phyloP scores from a whole-genome alignment of 2,797 vertebrate genomes.

The Hozukius guyotensis region DNA sequence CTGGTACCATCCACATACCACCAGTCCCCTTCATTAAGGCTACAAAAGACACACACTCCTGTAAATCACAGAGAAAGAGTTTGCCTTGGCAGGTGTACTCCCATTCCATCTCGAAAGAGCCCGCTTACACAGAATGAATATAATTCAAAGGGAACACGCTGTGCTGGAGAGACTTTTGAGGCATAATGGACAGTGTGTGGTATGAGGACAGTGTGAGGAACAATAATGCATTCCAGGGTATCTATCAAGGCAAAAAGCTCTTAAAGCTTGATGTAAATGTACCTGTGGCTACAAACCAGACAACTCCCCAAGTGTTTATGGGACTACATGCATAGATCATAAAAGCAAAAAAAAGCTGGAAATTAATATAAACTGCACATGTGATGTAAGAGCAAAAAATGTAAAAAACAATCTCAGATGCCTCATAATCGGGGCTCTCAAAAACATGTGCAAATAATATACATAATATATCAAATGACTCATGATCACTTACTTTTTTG shows the following conservation, averaged over 20 bases:
- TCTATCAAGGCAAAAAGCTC: conserved; percentile 35
- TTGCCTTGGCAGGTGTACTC: conserved; percentile 74
- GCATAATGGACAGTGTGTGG: conserved; percentile 35
- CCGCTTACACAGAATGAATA: conserved; percentile 57
- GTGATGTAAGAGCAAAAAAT: neutral
- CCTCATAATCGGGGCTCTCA: neutral
- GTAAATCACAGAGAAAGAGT: conserved; percentile 75
- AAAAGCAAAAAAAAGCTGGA: neutral
- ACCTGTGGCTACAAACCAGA: neutral
- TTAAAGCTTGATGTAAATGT: conserved; percentile 25
- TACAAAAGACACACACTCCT: conserved; percentile 70
- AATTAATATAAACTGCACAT: neutral
- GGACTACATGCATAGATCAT: neutral
- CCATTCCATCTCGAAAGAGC: conserved; percentile 63
- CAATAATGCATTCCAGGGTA: conserved; percentile 39
- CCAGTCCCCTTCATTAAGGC: conserved; percentile 80
- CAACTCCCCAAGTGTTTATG: neutral
- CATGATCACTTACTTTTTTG: conserved; percentile 78
- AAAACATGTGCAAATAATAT: neutral
- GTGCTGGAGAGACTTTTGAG: conserved; percentile 44
- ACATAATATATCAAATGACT: neutral
- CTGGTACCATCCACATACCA: conserved; percentile 81
- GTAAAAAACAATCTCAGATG: neutral
- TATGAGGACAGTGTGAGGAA: conserved; percentile 47
- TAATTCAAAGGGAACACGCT: conserved; percentile 61